A percentile compares a stretch with the other conserved stretches of the same genome.
phyloP scores from a whole-genome alignment of 2,113 vertebrate genomes.

The Aythya baeri region DNA sequence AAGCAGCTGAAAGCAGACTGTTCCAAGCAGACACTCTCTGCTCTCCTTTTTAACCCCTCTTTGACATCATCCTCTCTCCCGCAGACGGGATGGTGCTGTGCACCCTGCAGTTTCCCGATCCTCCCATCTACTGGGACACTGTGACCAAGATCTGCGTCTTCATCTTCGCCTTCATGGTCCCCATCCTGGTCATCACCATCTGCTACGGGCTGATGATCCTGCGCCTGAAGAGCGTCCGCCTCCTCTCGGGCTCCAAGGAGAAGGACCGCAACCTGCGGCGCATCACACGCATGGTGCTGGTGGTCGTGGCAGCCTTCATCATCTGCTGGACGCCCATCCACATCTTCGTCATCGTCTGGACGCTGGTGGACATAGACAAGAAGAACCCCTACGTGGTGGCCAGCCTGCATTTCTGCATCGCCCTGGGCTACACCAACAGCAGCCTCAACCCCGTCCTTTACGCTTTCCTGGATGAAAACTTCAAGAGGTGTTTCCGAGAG shows the following conservation, averaged over 20 bases:
- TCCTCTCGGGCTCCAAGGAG: conserved; percentile 96
- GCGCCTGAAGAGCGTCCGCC: conserved; percentile 91
- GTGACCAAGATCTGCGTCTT: conserved; percentile 96
- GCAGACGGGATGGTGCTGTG: conserved; percentile 84
- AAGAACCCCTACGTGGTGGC: conserved; percentile 88
- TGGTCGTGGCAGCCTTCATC: conserved; percentile 95
- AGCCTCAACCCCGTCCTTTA: conserved; percentile 97
- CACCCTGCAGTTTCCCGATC: conserved; percentile 86
- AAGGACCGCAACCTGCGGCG: conserved; percentile 92
- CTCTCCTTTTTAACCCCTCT: not conserved
- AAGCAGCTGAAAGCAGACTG: not conserved
- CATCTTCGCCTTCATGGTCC: conserved; percentile 93
- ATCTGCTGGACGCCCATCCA: conserved; percentile 98
- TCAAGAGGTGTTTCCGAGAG: conserved; percentile 95
- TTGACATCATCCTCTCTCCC: not conserved
- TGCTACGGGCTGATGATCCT: conserved; percentile 97
- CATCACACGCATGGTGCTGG: conserved; percentile 97
- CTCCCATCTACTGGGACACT: conserved; percentile 91
- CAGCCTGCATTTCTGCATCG: conserved; percentile 95
- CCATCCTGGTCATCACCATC: conserved; percentile 93
- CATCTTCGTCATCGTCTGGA: conserved; percentile 95
- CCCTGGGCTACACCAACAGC: conserved; percentile 96
- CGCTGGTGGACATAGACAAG: conserved; percentile 86
- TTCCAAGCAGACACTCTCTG: not conserved
- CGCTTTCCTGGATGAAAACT: conserved; percentile 96